Base-by-base conservation (phyloP, 2,113 vertebrate genomes). In the Sceloporus tristichus region DNA sequence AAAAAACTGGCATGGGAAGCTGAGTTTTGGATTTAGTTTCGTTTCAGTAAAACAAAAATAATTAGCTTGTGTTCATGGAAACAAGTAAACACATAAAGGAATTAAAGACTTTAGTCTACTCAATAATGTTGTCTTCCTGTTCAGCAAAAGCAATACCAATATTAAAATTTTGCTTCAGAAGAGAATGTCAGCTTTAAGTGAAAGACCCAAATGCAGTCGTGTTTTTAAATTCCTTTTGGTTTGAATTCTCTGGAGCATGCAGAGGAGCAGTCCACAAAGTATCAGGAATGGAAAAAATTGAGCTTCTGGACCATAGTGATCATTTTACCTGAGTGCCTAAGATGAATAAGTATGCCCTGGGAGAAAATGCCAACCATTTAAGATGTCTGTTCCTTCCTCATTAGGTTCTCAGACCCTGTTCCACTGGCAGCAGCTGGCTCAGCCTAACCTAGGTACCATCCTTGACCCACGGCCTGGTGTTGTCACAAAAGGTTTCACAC, bases 391-490 rank as follows among this genome's bases (percentile, higher is more conserved):
- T 90, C 3, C 80, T 91, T 13, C 40, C 6, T 59, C 40, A 38
- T 68, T 89, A 99, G 99, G 99, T 75, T 99, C 99, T n/a, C 96
- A 99, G 95, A 99, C 99, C 19, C 97, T 99, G 70, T 97, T 98
- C 89, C 99, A 99, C 18, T 99, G 99, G 99, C 99, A 99, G 95
- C 99, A 99, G 94, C 97, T 99, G 65, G 99, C 99, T 82, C 97
- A 97, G 89, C 99, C 99, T 53, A 98, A 99, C 95, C 95, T 99
- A 74, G 99, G 98, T 94, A 98, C 98, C 89, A 98, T 99, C 94
- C 96, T 99, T 89, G 98, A 99, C 94, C 97, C 98, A 19, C 98
- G 98, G 83, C 99, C 99, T 0, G 99, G 99, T 6, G 98, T 99
- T 42, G 97, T 99, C 82, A 99, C 99, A 27, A 99, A 99, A 94